Evolutionary conservation across 92 coral and sea anemone species (phyloP), one percentile per base, ranked within the genome.

Genomic region (Bergia puertoricense): DNA sequence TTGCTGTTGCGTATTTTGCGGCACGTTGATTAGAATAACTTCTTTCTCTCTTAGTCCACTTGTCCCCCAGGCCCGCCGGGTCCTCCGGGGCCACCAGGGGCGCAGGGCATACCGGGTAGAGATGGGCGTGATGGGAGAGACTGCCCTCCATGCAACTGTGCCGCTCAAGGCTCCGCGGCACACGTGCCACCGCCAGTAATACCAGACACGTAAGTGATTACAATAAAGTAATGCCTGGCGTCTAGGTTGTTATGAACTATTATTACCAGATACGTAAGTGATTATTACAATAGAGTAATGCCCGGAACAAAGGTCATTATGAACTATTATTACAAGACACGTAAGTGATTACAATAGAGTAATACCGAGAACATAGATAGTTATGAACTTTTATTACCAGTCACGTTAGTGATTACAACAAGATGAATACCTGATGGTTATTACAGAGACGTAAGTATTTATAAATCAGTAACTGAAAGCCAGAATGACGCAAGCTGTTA

Each of bases 51-150:
- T 11, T 20, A 84, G 87, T 30, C 46, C 18, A 72, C 67, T 68
- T 84, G 87, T 48, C 65, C 87, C 79, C 65, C 87, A 45, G 87
- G 87, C 11, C 79, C 87, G 51, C 87, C 87, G 36, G 87, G 87
- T 46, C 87, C 87, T 36, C 79, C 87, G 11, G 87, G 87, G 41
- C 0, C 69, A 84, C 87, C 87, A 30, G 87, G 87, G 45, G 23
- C 69, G 78, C 87, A 84, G 40, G 87, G 87, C 45, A 69, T 84
- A 48, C 87, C 87, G 87, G 87, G 87, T 45, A 84, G 87, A 71
- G 87, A 84, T 36, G 87, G 87, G 1, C 87, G 87, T 36, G 87
- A 84, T 7, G 87, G 87, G 72, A 71, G 87, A 45, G 87, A 84
- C 78, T 84, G 87, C 67, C 87, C 87, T 46, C 79, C 87, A 2